A percentile compares a stretch with the other conserved stretches of the same genome.
Conservation (phyloP, 2,113 vertebrate species). For the Phasianus colchicus region DNA sequence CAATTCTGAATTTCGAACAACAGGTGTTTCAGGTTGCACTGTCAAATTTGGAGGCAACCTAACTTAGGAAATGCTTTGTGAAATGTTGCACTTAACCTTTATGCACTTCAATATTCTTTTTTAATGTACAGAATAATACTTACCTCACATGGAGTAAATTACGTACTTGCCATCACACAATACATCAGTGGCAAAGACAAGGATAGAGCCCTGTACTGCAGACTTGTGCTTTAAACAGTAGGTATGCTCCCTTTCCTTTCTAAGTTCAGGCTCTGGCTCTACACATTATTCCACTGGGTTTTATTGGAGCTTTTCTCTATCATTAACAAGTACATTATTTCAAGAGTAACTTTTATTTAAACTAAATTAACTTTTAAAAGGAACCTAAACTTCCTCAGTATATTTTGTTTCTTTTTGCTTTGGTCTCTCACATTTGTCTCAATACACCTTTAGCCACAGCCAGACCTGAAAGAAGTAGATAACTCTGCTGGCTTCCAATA, state of each 20-base stretch:
- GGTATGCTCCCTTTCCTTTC: not conserved
- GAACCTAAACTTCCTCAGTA: not conserved
- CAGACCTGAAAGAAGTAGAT: not conserved
- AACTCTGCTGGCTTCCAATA: not conserved
- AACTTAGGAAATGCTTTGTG: not conserved
- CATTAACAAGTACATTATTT: not conserved
- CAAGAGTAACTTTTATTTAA: constrained; percentile 3
- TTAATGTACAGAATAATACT: not conserved
- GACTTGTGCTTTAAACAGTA: not conserved
- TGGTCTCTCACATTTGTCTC: not conserved
- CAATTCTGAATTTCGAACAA: constrained; percentile 7
- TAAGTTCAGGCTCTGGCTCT: not conserved
- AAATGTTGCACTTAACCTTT: not conserved
- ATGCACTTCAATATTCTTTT: not conserved
- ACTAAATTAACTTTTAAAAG: not conserved
- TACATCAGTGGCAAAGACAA: not conserved
- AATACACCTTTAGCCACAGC: not conserved
- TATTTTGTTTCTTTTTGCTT: not conserved
- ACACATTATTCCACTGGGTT: not conserved
- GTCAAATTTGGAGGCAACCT: not conserved
- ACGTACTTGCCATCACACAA: constrained; percentile 7
- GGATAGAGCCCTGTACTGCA: not conserved
- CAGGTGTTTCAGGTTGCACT: not conserved
- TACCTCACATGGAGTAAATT: constrained; percentile 28
- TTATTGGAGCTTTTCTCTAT: constrained; percentile 2